phyloP scores from a whole-genome alignment of 2,888 invertebrate species.

The Glaucopsyche alexis region DNA sequence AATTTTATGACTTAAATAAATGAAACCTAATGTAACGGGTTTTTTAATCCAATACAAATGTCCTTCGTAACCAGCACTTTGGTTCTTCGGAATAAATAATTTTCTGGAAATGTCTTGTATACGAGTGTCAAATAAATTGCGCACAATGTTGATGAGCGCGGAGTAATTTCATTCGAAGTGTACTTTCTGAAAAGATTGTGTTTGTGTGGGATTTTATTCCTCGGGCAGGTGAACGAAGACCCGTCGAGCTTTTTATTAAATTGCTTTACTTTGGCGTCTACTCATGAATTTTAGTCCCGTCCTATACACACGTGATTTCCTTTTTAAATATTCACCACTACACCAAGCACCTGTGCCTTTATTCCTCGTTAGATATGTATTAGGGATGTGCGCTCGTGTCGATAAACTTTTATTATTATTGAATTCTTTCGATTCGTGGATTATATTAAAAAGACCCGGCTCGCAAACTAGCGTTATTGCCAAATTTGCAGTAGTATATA shows the following conservation, averaged over 20 bases:
- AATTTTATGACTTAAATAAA: not conserved
- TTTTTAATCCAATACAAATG: not conserved
- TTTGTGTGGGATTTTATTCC: conserved; percentile 18
- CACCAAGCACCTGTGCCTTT: conserved; percentile 41
- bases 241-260: conserved; percentile 59
- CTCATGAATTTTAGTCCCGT: conserved; percentile 43
- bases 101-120: not conserved
- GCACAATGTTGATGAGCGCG: not conserved
- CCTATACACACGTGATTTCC: conserved; percentile 38
- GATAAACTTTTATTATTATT: conserved; percentile 23
- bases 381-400: conserved; percentile 23
- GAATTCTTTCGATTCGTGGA: not conserved
- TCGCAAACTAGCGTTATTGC: not conserved
- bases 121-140: conserved; percentile 13
- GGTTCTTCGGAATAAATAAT: not conserved
- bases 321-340: conserved; percentile 42
- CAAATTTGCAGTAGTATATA: not conserved
- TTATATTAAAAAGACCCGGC: not conserved
- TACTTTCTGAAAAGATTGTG: conserved; percentile 8
- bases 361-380: conserved; percentile 31
- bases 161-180: conserved; percentile 10
- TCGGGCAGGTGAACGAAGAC: conserved; percentile 34
- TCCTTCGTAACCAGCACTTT: not conserved
- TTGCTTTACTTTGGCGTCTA: conserved; percentile 45
- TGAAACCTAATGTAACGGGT: not conserved